Evolutionary conservation across 2,797 vertebrate genomes (phyloP).

Genomic region (Dermochelys coriacea): DNA sequence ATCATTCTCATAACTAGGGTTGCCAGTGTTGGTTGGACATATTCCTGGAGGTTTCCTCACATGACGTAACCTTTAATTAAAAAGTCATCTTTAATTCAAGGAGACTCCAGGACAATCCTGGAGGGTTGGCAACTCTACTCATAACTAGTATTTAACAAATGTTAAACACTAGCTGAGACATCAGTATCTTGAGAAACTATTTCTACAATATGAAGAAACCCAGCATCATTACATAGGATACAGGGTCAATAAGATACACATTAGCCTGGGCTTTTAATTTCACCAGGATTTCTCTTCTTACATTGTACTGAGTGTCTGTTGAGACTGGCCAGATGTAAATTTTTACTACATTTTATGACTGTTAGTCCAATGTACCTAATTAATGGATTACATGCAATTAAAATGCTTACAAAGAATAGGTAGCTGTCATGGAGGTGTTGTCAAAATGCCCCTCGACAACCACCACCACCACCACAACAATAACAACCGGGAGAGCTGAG

Average conservation of each 20-base stretch:
- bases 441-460: neutral
- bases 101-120: too few relatives aligned
- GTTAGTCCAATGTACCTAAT: slow-evolving; percentile 10
- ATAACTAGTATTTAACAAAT: neutral
- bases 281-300: slow-evolving; percentile 23
- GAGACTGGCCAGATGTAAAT: slow-evolving; percentile 43
- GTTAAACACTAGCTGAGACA: neutral
- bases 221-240: neutral
- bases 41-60: too few relatives aligned
- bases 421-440: neutral
- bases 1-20: neutral
- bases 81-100: too few relatives aligned
- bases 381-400: slow-evolving; percentile 41
- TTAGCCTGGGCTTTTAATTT: neutral
- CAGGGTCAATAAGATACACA: slow-evolving; percentile 24
- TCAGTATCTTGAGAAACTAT: neutral
- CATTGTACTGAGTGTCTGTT: neutral
- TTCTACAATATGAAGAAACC: neutral
- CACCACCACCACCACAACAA: neutral
- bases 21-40: too few relatives aligned
- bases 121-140: neutral
- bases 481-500: neutral
- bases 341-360: slow-evolving; percentile 49
- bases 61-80: too few relatives aligned
- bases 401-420: slow-evolving; percentile 15